Conservation (phyloP, 2,113 vertebrate genomes). For the Pan paniscus region DNA sequence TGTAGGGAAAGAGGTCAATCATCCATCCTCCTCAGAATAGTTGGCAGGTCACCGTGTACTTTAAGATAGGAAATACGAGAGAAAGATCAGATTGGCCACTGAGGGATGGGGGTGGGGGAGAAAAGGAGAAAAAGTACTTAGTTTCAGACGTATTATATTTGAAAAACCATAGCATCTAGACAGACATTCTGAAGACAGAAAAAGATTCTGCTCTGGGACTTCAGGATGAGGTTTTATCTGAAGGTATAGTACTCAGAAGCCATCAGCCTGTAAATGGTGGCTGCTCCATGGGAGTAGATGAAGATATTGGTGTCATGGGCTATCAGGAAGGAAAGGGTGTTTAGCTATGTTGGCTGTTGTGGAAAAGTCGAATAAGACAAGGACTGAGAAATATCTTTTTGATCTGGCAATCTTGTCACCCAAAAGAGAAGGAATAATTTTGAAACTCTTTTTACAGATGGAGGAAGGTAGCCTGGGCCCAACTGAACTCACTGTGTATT, state of each 20-base stretch:
- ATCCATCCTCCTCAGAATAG: background rate
- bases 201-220: background rate
- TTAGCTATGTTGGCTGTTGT: background rate
- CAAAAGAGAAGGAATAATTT: slow-evolving; percentile 5
- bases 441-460: slow-evolving; percentile 3
- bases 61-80: background rate
- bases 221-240: background rate
- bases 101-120: background rate
- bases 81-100: background rate
- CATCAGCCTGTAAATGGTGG: background rate
- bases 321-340: background rate
- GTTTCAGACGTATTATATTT: background rate
- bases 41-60: background rate
- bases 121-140: background rate
- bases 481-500: background rate
- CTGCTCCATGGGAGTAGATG: background rate
- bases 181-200: background rate
- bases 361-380: background rate
- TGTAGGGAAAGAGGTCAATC: background rate
- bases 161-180: background rate
- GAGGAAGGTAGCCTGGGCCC: background rate
- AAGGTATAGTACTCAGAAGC: background rate
- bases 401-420: background rate
- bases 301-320: background rate
- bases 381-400: slow-evolving; percentile 7